A percentile compares a stretch with the other conserved stretches of the same genome.
phyloP scores from a whole-genome alignment of 1,140 invertebrate species.

The Popillia japonica region DNA sequence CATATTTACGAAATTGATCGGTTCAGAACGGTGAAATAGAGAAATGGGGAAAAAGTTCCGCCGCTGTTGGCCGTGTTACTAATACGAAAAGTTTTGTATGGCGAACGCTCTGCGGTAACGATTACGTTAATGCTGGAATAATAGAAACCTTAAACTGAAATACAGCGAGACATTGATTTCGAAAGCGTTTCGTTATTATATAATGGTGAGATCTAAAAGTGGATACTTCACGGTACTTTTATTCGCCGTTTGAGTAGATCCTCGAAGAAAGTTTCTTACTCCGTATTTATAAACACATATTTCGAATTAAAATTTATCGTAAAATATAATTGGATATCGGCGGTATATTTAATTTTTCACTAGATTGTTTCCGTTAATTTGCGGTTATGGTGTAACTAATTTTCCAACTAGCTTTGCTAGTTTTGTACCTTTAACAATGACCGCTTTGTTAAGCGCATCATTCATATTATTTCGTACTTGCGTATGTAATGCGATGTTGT shows the following conservation, averaged over 20 bases:
- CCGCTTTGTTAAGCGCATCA: too few species aligned
- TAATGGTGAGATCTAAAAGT: neutral
- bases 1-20: neutral
- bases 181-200: neutral
- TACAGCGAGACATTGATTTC: neutral
- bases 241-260: neutral
- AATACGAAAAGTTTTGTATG: constrained; percentile 3
- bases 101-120: neutral
- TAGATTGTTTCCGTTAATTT: too few species aligned
- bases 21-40: neutral
- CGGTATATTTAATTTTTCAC: too few species aligned
- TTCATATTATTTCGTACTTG: too few species aligned
- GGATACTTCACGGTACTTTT: neutral
- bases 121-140: neutral
- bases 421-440: too few species aligned
- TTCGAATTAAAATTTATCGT: too few species aligned
- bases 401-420: too few species aligned
- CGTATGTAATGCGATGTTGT: neutral
- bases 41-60: neutral
- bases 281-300: neutral
- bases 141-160: constrained; percentile 5
- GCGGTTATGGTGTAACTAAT: too few species aligned
- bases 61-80: neutral
- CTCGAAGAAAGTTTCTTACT: neutral
- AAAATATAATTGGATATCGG: too few species aligned